Base-by-base conservation (phyloP, 2,113 vertebrate species). In the Turnix velox region DNA sequence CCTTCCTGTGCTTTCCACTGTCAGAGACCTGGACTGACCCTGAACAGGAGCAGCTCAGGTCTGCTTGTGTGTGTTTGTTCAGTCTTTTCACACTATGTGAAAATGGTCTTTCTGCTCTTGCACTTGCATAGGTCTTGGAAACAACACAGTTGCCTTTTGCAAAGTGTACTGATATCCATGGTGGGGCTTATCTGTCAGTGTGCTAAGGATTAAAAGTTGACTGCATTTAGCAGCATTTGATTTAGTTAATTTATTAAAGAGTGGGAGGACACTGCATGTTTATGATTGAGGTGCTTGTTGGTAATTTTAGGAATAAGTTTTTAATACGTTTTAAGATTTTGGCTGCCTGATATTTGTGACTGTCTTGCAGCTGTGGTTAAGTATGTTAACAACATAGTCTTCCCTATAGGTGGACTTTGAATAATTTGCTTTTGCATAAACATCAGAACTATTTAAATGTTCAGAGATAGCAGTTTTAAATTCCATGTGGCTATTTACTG, bases 51-150 rank as follows among this genome's bases (percentile, higher is more conserved):
- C 37, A 69, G 45, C 37, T 43, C 3, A 31, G 30, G 16, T 68
- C 28, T 7, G 4, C 23, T 73, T 40, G 57, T 24, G 4, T 0
- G 0, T 25, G n/a, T 77, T 59, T 46, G 8, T 86, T 79, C 24
- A 14, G 67, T 45, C 18, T 79, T 40, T 82, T 72, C 35, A 22
- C 40, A 3, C 33, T 39, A 48, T 57, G 27, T 88, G 79, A 31
- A 49, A 68, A 18, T 33, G 31, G 22, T 35, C 9, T 1, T 92
- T 91, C 74, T 84, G 48, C 35, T 78, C 14, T 59, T 58, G 25
- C 4, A 2, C 33, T 80, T 73, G 42, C 49, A 28, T 7, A 30
- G 33, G 3, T 52, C 40, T 33, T 76, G 42, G 54, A 72, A 77
- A 54, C 28, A 27, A 11, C 18, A 4, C 42, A 23, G 11, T 37